A percentile compares a stretch with the other conserved stretches of the same genome.
Evolutionary conservation across 2,113 vertebrate genomes (phyloP).

Genomic region (Tor tambroides): DNA sequence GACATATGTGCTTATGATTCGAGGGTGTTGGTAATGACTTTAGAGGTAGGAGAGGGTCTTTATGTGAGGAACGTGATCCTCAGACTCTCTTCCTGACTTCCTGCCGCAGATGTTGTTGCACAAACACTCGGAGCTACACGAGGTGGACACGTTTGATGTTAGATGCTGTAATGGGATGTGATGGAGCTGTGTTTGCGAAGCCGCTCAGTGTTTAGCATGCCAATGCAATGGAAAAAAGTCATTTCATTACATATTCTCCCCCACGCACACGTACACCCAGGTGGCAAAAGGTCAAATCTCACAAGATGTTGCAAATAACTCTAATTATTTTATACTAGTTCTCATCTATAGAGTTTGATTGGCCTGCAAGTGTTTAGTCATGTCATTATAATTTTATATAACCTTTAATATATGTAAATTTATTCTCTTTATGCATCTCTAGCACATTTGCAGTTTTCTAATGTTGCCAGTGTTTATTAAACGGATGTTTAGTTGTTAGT

Average conservation of each 20-base stretch:
- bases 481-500: not conserved
- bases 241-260: constrained; percentile 11
- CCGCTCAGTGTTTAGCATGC: constrained; percentile 1
- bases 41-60: not conserved
- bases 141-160: not conserved
- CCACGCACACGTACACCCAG: constrained; percentile 6
- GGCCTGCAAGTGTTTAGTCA: not conserved
- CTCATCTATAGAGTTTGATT: not conserved
- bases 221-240: not conserved
- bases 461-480: not conserved
- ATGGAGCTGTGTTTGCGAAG: constrained; percentile 24
- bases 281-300: constrained; percentile 12
- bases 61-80: not conserved
- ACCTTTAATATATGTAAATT: constrained; percentile 21
- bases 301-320: not conserved
- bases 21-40: not conserved
- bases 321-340: constrained; percentile 8
- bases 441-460: constrained; percentile 33
- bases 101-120: not conserved
- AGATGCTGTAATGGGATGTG: not conserved
- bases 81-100: not conserved
- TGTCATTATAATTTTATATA: not conserved
- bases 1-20: not conserved
- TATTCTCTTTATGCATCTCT: not conserved
- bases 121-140: not conserved